These are phyloP conservation scores for Rhabditoides inermis DNA, from an alignment of 2,888 invertebrate species.

Conservation along the genomic window DNA sequence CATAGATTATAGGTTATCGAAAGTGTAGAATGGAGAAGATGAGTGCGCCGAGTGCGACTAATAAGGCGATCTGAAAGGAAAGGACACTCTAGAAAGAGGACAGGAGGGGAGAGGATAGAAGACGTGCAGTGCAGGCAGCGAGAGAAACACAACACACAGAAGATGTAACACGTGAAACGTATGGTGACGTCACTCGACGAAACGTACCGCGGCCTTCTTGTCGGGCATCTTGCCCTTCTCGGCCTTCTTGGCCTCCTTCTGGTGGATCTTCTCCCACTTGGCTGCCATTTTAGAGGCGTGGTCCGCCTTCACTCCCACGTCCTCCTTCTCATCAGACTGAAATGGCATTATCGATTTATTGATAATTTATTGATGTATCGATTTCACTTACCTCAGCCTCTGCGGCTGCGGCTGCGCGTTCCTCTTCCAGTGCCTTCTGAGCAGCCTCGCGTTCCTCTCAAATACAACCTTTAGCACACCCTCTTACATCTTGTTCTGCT, in stretches of 20 bases:
- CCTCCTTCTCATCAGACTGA: slow-evolving; percentile 15
- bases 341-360: background rate
- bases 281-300: slow-evolving; percentile 52
- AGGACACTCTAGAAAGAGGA: background rate
- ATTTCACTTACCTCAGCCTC: slow-evolving; percentile 13
- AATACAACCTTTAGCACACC: slow-evolving; percentile 10
- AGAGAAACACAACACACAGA: background rate
- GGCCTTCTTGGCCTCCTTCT: slow-evolving; percentile 53
- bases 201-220: slow-evolving; percentile 22
- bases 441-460: slow-evolving; percentile 45
- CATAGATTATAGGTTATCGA: too few species aligned
- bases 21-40: too few species aligned
- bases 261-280: slow-evolving; percentile 52
- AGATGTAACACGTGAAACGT: background rate
- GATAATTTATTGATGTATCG: background rate
- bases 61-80: background rate
- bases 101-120: background rate
- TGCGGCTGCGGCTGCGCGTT: slow-evolving; percentile 27
- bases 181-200: background rate
- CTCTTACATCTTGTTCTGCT: background rate
- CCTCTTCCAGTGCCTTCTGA: slow-evolving; percentile 41
- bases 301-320: slow-evolving; percentile 42
- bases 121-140: background rate
- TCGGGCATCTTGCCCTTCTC: slow-evolving; percentile 49
- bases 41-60: too few species aligned